A percentile compares a stretch with the other conserved stretches of the same genome.
phyloP scores from a whole-genome alignment of 2,888 invertebrate species.

The Leucoma salicis region DNA sequence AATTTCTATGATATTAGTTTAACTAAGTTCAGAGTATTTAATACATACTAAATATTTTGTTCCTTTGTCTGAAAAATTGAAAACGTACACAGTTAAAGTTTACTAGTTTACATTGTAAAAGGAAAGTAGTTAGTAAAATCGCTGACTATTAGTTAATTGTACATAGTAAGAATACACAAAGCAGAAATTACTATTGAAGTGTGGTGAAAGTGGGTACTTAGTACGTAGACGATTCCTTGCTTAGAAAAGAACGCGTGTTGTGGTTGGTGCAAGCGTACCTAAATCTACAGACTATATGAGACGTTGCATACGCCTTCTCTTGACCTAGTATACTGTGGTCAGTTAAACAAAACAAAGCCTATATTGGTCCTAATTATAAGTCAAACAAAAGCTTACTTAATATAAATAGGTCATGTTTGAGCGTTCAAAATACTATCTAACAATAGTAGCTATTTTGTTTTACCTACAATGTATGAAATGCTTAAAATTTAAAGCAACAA shows the following conservation, averaged over 20 bases:
- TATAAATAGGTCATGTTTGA: no score
- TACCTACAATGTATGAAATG: no score
- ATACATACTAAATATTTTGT: no score
- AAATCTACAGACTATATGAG: neutral
- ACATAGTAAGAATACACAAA: slow-evolving; percentile 1
- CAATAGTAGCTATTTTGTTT: no score
- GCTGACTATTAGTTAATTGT: neutral
- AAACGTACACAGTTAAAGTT: no score
- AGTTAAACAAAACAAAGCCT: slow-evolving; percentile 18
- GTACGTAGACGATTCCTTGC: slow-evolving; percentile 15
- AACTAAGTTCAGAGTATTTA: no score
- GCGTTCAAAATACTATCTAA: no score
- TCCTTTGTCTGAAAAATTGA: no score
- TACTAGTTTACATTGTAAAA: neutral
- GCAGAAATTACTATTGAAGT: slow-evolving; percentile 13
- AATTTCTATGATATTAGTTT: no score
- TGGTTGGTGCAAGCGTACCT: slow-evolving; percentile 8
- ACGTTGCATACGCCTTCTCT: slow-evolving; percentile 29
- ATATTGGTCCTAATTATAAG: slow-evolving; percentile 25
- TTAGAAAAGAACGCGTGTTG: slow-evolving; percentile 4
- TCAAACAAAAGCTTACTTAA: slow-evolving; percentile 20
- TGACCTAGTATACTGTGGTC: slow-evolving; percentile 2
- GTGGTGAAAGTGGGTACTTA: slow-evolving; percentile 14
- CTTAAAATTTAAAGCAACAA: no score
- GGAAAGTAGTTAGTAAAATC: no score